Conservation (phyloP, 2,113 vertebrate species). For the Candoia aspera region DNA sequence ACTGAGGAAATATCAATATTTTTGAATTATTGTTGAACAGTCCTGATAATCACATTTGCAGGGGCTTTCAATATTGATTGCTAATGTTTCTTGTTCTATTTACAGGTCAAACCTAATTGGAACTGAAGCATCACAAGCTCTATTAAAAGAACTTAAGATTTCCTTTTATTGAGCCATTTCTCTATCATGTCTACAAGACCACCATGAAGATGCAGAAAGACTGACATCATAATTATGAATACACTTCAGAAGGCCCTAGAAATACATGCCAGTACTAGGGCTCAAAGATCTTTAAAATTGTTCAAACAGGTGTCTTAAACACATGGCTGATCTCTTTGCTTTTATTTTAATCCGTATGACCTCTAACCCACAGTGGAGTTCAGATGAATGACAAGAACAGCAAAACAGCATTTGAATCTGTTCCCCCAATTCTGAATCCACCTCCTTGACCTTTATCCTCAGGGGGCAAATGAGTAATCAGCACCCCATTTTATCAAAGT, state of each 20-base stretch:
- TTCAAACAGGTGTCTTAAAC: not conserved
- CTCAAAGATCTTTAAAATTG: not conserved
- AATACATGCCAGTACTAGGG: not conserved
- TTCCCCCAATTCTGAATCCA: not conserved
- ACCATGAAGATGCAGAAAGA: not conserved
- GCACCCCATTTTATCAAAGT: not conserved
- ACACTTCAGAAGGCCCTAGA: not conserved
- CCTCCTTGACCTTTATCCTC: not conserved
- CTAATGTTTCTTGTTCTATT: not conserved
- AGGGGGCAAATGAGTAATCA: not conserved
- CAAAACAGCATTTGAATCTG: not conserved
- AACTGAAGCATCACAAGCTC: not conserved
- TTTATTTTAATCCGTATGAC: not conserved
- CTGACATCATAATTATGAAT: not conserved
- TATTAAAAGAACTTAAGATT: not conserved
- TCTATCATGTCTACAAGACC: not conserved
- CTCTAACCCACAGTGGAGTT: not conserved
- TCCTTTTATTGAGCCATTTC: not conserved
- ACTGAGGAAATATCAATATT: not conserved
- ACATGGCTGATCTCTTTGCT: not conserved
- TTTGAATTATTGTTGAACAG: not conserved
- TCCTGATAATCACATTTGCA: not conserved
- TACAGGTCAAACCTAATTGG: constrained; percentile 13
- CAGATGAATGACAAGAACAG: not conserved
- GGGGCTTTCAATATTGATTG: not conserved